Percentiles rank a stretch among this genome's conserved stretches.
phyloP scores from a whole-genome alignment of 2,888 invertebrate genomes.

The Siphonodentalium dalli region DNA sequence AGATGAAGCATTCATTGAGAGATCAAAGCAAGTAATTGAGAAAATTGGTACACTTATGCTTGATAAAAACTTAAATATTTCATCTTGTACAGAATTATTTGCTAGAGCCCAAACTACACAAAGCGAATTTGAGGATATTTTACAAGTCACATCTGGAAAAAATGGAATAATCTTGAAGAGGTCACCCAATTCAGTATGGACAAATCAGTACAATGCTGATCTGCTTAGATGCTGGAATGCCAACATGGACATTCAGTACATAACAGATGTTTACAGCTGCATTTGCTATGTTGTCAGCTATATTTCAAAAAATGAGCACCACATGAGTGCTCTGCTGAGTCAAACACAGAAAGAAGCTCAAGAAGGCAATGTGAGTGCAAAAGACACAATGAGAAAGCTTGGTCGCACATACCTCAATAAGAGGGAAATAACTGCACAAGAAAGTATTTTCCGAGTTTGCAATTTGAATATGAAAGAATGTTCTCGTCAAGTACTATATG shows the following conservation, averaged over 20 bases:
- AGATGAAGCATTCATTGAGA: too few relatives aligned
- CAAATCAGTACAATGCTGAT: constrained; percentile 18
- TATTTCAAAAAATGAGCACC: constrained; percentile 21
- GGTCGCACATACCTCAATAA: constrained; percentile 18
- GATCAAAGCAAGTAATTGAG: too few relatives aligned
- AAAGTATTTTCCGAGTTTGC: constrained; percentile 24
- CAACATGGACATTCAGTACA: constrained; percentile 23
- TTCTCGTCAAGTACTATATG: constrained; percentile 16
- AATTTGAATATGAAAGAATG: constrained; percentile 16
- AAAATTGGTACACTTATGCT: too few relatives aligned
- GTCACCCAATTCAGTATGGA: too few relatives aligned
- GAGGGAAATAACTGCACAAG: constrained; percentile 26
- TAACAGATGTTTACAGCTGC: constrained; percentile 23
- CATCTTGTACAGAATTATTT: too few relatives aligned
- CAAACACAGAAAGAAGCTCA: constrained; percentile 18
- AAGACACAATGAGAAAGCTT: constrained; percentile 12
- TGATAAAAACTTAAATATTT: too few relatives aligned
- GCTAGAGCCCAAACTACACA: too few relatives aligned
- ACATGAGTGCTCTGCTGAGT: constrained; percentile 16
- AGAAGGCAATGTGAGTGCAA: constrained; percentile 17
- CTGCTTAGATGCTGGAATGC: constrained; percentile 18
- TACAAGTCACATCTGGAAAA: too few relatives aligned
- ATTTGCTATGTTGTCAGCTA: constrained; percentile 23
- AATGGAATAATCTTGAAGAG: too few relatives aligned
- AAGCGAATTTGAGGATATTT: too few relatives aligned